These are phyloP conservation scores for Pipra filicauda DNA, from an alignment of 2,113 vertebrate genomes.

Conservation along the genomic window DNA sequence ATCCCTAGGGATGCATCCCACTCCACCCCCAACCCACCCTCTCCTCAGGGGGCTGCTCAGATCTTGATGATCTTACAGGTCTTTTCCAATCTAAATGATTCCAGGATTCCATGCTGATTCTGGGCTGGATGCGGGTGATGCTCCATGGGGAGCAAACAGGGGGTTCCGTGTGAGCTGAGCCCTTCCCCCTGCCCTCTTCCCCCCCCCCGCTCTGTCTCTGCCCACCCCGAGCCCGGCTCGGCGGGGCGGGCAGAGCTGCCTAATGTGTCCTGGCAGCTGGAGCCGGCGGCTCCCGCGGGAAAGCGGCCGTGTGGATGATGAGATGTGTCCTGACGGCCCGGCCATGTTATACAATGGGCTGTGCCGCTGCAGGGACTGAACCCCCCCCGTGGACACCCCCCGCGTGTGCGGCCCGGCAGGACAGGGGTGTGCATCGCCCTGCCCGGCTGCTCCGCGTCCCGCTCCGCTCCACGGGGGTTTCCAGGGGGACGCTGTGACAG, in stretches of 20 bases:
- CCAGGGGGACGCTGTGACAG: background rate
- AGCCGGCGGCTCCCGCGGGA: background rate
- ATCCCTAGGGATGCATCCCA: accelerated
- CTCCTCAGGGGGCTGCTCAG: background rate
- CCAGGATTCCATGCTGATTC: background rate
- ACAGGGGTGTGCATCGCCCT: accelerated
- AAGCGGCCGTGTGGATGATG: background rate
- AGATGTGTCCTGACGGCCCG: slow-evolving; percentile 8
- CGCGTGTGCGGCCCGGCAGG: background rate
- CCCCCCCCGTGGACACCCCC: background rate
- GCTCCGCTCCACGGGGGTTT: accelerated
- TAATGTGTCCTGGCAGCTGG: slow-evolving; percentile 16
- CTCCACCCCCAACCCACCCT: accelerated
- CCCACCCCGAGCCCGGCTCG: background rate
- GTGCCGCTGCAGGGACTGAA: background rate
- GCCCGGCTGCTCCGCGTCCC: background rate
- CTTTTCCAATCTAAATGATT: background rate
- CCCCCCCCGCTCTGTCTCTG: background rate
- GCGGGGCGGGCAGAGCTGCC: background rate
- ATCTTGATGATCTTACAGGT: background rate
- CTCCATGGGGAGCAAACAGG: accelerated
- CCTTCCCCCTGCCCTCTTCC: background rate
- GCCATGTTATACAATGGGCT: slow-evolving; percentile 3
- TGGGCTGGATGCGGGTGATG: accelerated
- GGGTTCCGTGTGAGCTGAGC: accelerated